A percentile compares a stretch with the other conserved stretches of the same genome.
These are phyloP conservation scores for Microcebus murinus DNA, from an alignment of 2,113 vertebrate species.

Conservation along the genomic window DNA sequence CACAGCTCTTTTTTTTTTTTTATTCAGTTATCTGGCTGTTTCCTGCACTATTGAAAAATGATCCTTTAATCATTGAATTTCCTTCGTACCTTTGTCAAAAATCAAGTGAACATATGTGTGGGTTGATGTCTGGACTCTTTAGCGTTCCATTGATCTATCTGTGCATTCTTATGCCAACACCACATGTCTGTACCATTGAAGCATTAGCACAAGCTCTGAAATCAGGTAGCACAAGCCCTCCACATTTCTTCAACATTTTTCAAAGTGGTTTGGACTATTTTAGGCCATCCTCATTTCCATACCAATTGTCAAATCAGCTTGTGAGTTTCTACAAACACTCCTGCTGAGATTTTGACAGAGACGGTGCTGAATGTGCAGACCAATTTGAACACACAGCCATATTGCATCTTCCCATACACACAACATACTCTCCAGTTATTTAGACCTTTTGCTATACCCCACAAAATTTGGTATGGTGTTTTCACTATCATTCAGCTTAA, in stretches of 20 bases:
- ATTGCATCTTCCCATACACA: not conserved
- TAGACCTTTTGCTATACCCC: not conserved
- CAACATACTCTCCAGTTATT: not conserved
- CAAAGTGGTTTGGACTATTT: not conserved
- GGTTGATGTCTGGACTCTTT: not conserved
- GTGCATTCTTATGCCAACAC: fast-evolving
- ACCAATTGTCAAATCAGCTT: not conserved
- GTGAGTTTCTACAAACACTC: not conserved
- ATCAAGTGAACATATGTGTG: not conserved
- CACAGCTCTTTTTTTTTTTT: not conserved
- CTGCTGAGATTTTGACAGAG: not conserved
- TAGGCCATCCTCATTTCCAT: not conserved
- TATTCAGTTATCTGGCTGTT: not conserved
- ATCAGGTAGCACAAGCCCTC: not conserved
- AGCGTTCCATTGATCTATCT: not conserved
- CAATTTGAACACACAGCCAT: not conserved
- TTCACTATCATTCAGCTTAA: not conserved
- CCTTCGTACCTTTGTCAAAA: not conserved
- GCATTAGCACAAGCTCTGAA: not conserved
- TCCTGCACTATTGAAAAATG: not conserved
- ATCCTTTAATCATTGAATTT: not conserved
- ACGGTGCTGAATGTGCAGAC: not conserved
- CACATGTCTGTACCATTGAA: not conserved
- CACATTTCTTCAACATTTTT: not conserved
- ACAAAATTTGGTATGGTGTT: not conserved